Evolutionary conservation across 2,888 invertebrate species (phyloP).

Genomic region (Cordilura impudica): DNA sequence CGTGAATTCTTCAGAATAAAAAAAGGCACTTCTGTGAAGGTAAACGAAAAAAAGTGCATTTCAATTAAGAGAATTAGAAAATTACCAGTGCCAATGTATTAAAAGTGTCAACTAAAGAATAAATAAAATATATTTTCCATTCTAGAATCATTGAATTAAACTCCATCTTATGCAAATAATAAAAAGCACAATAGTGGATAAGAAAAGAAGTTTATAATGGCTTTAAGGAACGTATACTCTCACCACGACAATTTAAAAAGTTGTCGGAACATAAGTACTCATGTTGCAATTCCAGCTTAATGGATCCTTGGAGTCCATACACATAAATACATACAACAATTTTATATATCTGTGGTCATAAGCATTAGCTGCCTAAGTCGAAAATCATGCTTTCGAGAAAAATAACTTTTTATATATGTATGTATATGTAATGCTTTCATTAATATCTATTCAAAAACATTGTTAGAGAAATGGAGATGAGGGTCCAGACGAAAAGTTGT

Average conservation of each 20-base stretch:
- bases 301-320: slow-evolving; percentile 92
- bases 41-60: slow-evolving; percentile 26
- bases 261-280: slow-evolving; percentile 98
- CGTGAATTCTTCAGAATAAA: slow-evolving; percentile 30
- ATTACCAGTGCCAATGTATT: slow-evolving; percentile 19
- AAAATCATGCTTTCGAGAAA: too few species aligned
- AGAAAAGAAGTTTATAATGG: slow-evolving; percentile 56
- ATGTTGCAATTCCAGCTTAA: slow-evolving; percentile 84
- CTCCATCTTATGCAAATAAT: slow-evolving; percentile 24
- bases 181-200: not conserved
- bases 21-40: slow-evolving; percentile 20
- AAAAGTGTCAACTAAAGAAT: slow-evolving; percentile 6
- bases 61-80: slow-evolving; percentile 10
- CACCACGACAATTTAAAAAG: slow-evolving; percentile 91
- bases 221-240: slow-evolving; percentile 83
- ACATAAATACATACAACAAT: too few species aligned
- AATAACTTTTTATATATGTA: too few species aligned
- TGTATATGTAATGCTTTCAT: too few species aligned
- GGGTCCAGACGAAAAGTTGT: too few species aligned
- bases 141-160: slow-evolving; percentile 29
- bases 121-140: slow-evolving; percentile 1
- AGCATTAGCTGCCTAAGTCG: too few species aligned
- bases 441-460: too few species aligned
- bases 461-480: too few species aligned
- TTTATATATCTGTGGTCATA: too few species aligned